Base-by-base conservation (phyloP, 2,113 vertebrate genomes). In the Ranitomeya imitator region DNA sequence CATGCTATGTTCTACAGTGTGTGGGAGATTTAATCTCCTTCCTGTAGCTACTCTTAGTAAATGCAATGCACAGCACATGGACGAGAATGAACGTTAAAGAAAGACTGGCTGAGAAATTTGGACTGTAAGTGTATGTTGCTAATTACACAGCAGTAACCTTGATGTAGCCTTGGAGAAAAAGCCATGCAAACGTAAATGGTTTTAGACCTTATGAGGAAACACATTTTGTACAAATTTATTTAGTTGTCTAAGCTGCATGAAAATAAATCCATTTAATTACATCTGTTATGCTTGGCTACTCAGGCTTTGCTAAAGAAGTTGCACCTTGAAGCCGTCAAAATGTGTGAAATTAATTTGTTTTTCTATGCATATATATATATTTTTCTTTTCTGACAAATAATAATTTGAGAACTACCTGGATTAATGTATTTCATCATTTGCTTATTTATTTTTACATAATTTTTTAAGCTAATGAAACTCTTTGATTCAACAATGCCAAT, bases 221-320 rank as follows among this genome's bases (percentile, higher is more conserved):
- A 12, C 45, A 76, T 45, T 76, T 45, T 52, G 45, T 21, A 51
- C 52, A 4, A 51, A 76, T 76, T 7, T 74, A 16, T 51, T 74
- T 74, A 15, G 37, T 51, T 74, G 71, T 74, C 26, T 45, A 19
- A 45, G 31, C 31, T 74, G 31, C 19, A 18, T 74, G 71, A 51
- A 74, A 74, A 51, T 52, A 23, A 57, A 79, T 57, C 54, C 54
- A 57, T 59, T 79, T 79, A 80, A 80, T 80, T 80, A 80, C n/a
- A 59, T 80, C 23, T 59, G 79, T 59, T 60, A 26, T 16, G 55
- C 55, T 60, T 80, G 21, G 23, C 57, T 15, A 23, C 60, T 80
- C 23, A 57, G n/a, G 55, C n/a, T 16, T 59, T 59, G n/a, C 9
- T 26, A 57, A 63, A 63, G 31, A 82, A 18, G 79, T 19, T 82